Percentiles rank a stretch among this genome's conserved stretches.
Evolutionary conservation across 2,888 invertebrate genomes (phyloP).

Genomic region (Melanostoma scalare): DNA sequence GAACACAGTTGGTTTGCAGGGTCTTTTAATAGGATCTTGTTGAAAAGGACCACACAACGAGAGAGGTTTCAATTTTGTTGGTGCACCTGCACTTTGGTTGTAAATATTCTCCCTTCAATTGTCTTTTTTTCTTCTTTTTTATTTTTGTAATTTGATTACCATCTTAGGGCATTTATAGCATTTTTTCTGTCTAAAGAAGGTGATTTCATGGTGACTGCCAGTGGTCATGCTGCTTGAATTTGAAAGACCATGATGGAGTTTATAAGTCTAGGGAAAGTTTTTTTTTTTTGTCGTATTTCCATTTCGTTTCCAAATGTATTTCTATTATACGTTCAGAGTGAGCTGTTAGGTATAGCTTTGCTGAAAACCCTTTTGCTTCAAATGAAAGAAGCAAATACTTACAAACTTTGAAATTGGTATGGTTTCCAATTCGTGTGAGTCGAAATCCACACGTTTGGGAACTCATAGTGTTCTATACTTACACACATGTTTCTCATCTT

Average conservation of each 20-base stretch:
- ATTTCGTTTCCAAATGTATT: too few species aligned
- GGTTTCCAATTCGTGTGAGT: too few species aligned
- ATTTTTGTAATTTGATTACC: constrained; percentile 2
- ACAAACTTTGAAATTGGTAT: too few species aligned
- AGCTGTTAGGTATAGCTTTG: too few species aligned
- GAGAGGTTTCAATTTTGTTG: neutral
- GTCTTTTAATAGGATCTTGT: constrained; percentile 3
- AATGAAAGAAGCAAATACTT: too few species aligned
- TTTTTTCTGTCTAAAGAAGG: constrained; percentile 8
- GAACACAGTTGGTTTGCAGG: neutral
- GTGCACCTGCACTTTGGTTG: constrained; percentile 23
- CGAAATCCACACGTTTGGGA: too few species aligned
- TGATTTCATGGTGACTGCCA: constrained; percentile 13
- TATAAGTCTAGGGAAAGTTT: too few species aligned
- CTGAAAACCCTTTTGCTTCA: too few species aligned
- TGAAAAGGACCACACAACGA: constrained; percentile 17
- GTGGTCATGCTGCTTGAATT: constrained; percentile 28
- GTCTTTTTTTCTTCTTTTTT: neutral
- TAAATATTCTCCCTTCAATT: neutral
- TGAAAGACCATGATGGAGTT: constrained; percentile 3
- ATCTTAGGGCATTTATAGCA: neutral
- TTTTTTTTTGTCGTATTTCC: too few species aligned
- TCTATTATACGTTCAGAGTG: too few species aligned
- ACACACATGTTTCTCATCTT: neutral
- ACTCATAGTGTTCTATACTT: too few species aligned